Percentiles rank a stretch among this genome's conserved stretches.
These are phyloP conservation scores for Bombycilla garrulus DNA, from an alignment of 2,113 vertebrate species.

Conservation along the genomic window DNA sequence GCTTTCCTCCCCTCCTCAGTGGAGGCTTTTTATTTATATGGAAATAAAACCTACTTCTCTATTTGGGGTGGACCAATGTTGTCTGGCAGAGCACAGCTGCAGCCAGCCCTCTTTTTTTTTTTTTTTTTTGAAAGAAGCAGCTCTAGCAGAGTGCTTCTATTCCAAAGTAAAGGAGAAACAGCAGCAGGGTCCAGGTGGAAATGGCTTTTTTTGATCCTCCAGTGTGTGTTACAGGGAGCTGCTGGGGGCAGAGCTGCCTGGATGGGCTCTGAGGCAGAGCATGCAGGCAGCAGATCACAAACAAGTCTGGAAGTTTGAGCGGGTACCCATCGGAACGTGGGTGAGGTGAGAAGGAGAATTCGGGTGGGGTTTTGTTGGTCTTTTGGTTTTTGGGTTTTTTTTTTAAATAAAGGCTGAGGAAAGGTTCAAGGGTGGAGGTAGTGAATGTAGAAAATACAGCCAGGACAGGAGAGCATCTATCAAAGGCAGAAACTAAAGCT, in stretches of 20 bases:
- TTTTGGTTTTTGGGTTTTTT: neutral
- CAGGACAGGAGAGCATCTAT: neutral
- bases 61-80: neutral
- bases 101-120: neutral
- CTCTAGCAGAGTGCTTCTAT: neutral
- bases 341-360: neutral
- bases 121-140: neutral
- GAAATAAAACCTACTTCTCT: neutral
- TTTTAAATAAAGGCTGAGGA: neutral
- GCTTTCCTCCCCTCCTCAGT: neutral
- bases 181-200: neutral
- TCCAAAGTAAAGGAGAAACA: neutral
- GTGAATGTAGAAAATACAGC: neutral
- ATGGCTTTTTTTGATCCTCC: neutral
- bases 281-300: neutral
- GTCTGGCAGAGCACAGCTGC: neutral
- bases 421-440: neutral
- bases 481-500: neutral
- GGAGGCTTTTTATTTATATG: neutral
- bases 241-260: neutral
- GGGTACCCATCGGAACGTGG: rapidly evolving
- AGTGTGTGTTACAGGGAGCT: neutral
- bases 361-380: neutral
- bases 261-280: neutral
- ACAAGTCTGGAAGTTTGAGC: neutral